Base-by-base conservation (phyloP, 1,140 invertebrate genomes). In the Hylaeus anthracinus region DNA sequence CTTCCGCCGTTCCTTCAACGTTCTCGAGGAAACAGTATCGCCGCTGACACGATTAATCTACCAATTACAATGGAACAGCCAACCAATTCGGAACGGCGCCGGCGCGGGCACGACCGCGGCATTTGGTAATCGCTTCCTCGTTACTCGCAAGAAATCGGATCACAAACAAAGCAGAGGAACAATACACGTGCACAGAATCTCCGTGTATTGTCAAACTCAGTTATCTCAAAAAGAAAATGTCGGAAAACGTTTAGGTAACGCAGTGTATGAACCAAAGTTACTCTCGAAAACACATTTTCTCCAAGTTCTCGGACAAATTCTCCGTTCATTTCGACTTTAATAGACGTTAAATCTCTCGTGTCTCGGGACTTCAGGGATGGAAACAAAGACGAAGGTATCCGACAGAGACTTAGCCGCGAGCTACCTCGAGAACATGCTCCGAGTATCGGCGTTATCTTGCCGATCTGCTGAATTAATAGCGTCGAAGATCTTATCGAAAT, bases 21-120 rank as follows among this genome's bases (percentile, higher is more conserved):
- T n/a, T 12, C 41, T n/a, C 12, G 14, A n/a, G 41, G 9, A 65
- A 73, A 79, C 56, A 65, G 61, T 73, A 72, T 79, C 60, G 77
- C 56, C 77, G 64, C 67, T 12, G 70, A 51, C 70, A 61, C 70
- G 77, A 73, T 79, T 79, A 72, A 79, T 79, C 77, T 73, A 15
- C 70, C 77, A 79, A 79, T 79, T 79, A 79, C 70, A 73, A 79
- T 65, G 77, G 77, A 65, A 73, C 77, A 73, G 15, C 70, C 39
- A 79, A 26, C 77, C 77, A 79, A 79, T 79, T 79, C 72, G 61
- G 26, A 4, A 39, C 39, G 10, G 15, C 51, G 51, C 2, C 8
- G 43, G 43, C 43, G 43, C 43, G 43, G 43, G 26, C 26, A 26
- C 26, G 26, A 0, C 26, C 39, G 43, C 3, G 15, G 12, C 53